Base-by-base conservation (phyloP, 2,113 vertebrate species). In the Paratilapia polleni region DNA sequence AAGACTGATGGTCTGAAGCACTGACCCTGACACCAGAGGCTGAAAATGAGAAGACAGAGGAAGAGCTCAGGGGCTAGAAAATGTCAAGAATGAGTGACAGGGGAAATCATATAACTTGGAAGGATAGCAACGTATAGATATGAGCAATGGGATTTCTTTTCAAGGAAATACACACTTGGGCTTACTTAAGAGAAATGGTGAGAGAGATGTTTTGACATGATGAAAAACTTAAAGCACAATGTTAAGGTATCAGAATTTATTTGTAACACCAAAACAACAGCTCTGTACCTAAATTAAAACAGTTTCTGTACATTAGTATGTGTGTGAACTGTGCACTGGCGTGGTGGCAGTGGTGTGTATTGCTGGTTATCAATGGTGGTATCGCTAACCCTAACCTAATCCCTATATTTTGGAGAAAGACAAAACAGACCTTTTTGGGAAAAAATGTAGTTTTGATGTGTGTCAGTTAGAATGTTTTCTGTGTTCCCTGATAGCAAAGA, bases 81-180 rank as follows among this genome's bases (percentile, higher is more conserved):
- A 91, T 78, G 74, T 82, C 85, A 84, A 60, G 62, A 84, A 38
- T 88, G 86, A 91, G 64, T 81, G 84, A 90, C 80, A 54, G 61
- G 54, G 28, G 26, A 75, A 84, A 82, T 89, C 79, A 81, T 76
- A 78, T 73, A 82, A 82, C 76, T 78, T 56, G 57, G 54, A 38
- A 20, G 22, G 58, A 34, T 26, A 13, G 78, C 13, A 54, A 49
- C 13, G 2, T 81, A 62, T 34, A 74, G 58, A 78, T 82, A 36
- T 73, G n/a, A 87, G 79, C 47, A 22, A 8, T 63, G 74, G 82
- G 66, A 81, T 78, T 90, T 62, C 64, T 70, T 85, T 75, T 80
- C 15, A 47, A 49, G 77, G 36, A 56, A 22, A 70, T 52, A 38
- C 66, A 31, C 22, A 31, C 47, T 73, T 73, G 24, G 66, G 10